Evolutionary conservation across 2,113 vertebrate species (phyloP).

Genomic region (Nematolebias whitei): DNA sequence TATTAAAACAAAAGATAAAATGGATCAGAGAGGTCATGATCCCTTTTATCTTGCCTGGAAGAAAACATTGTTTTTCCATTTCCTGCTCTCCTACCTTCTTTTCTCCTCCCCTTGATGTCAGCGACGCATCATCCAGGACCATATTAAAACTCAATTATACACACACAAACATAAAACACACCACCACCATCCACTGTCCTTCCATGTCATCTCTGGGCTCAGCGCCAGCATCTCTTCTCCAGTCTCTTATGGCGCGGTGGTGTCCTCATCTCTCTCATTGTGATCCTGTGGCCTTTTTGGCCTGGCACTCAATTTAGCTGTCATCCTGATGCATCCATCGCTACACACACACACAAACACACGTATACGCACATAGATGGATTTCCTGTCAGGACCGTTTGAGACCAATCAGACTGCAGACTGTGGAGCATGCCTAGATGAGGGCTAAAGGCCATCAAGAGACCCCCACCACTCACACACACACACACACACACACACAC

Average conservation of each 20-base stretch:
- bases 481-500: no score
- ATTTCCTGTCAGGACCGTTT: constrained; percentile 78
- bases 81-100: constrained; percentile 38
- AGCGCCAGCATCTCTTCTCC: constrained; percentile 55
- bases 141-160: constrained; percentile 77
- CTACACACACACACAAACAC: constrained; percentile 11
- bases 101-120: constrained; percentile 55
- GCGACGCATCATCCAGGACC: constrained; percentile 71
- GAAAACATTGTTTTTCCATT: constrained; percentile 40
- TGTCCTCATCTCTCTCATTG: constrained; percentile 72
- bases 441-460: constrained; percentile 70
- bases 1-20: constrained; percentile 2
- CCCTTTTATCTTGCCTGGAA: constrained; percentile 44
- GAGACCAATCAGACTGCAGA: constrained; percentile 74
- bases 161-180: constrained; percentile 42
- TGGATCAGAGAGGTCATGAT: constrained; percentile 21
- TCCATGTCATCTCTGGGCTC: constrained; percentile 67
- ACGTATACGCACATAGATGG: constrained; percentile 54
- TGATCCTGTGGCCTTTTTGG: constrained; percentile 75
- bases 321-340: constrained; percentile 67
- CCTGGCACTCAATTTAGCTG: constrained; percentile 76
- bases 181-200: constrained; percentile 57
- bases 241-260: constrained; percentile 33
- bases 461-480: constrained; percentile 21
- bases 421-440: constrained; percentile 69